Evolutionary conservation across 2,888 invertebrate species (phyloP).

Genomic region (Pterostichus niger): DNA sequence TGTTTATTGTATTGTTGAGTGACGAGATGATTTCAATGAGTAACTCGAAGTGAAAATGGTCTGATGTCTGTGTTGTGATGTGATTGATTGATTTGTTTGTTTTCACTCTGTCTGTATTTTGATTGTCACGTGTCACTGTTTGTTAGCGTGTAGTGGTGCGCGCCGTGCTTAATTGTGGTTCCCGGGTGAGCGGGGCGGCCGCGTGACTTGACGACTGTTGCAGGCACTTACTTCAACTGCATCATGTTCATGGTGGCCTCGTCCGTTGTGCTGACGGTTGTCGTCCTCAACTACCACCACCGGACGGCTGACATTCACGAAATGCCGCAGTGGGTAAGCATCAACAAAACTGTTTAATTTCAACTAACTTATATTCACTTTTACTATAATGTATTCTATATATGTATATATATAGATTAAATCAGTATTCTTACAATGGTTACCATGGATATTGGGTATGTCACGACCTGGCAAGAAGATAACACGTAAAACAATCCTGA

Average conservation of each 20-base stretch:
- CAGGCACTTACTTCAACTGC: slow-evolving; percentile 99
- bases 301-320: slow-evolving; percentile 97
- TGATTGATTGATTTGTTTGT: slow-evolving; percentile 30
- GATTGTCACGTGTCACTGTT: slow-evolving; percentile 20
- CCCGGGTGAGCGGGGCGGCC: slow-evolving; percentile 34
- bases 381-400: not conserved
- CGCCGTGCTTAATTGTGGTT: slow-evolving; percentile 57
- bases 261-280: slow-evolving; percentile 97
- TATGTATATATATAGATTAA: slow-evolving; percentile 87
- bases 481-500: slow-evolving; percentile 92
- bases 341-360: not conserved
- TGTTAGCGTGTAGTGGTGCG: slow-evolving; percentile 47
- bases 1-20: too few relatives aligned
- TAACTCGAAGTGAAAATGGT: slow-evolving; percentile 1
- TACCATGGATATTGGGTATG: slow-evolving; percentile 98
- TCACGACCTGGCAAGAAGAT: slow-evolving; percentile 96
- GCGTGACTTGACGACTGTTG: slow-evolving; percentile 70
- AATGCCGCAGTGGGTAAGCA: slow-evolving; percentile 97
- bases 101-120: slow-evolving; percentile 32
- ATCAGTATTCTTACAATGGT: slow-evolving; percentile 97
- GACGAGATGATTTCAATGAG: slow-evolving; percentile 20
- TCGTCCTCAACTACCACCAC: slow-evolving; percentile 98
- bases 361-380: too few relatives aligned
- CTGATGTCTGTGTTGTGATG: slow-evolving; percentile 37
- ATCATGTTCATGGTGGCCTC: slow-evolving; percentile 99